These are phyloP conservation scores for Bemisia tabaci DNA, from an alignment of 1,140 invertebrate genomes.

Conservation along the genomic window DNA sequence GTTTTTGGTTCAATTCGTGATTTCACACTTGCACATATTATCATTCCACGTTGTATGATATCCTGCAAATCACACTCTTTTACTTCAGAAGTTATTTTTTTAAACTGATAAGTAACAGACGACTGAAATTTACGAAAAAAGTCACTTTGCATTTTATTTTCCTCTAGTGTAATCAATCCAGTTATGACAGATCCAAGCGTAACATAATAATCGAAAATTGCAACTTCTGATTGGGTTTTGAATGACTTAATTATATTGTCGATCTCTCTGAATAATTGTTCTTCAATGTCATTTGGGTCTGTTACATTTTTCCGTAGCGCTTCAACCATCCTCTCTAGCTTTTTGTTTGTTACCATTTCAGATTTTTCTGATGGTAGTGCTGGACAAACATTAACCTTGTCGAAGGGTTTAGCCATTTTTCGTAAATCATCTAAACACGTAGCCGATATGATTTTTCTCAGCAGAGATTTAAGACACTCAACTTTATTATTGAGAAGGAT, in stretches of 20 bases:
- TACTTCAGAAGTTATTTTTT: background rate
- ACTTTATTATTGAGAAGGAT: slow-evolving; percentile 2
- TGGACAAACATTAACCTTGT: too few species aligned
- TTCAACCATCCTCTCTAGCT: background rate
- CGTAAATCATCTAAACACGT: too few species aligned
- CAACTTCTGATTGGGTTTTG: background rate
- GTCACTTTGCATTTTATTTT: too few species aligned
- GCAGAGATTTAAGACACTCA: background rate
- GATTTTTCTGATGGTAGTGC: too few species aligned
- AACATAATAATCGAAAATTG: too few species aligned
- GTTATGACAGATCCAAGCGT: too few species aligned
- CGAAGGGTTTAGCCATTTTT: too few species aligned
- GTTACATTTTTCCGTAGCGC: background rate
- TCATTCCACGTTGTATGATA: background rate
- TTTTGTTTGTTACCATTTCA: background rate
- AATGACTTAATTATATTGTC: background rate
- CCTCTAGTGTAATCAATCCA: too few species aligned
- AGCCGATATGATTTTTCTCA: slow-evolving; percentile 2
- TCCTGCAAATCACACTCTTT: background rate
- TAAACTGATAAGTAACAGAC: too few species aligned
- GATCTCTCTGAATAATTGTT: background rate
- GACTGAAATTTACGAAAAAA: too few species aligned
- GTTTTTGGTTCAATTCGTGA: background rate
- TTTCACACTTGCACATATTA: background rate
- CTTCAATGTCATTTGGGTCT: background rate